Evolutionary conservation across 2,888 invertebrate species (phyloP).

Genomic region (Leptinotarsa haldemani): DNA sequence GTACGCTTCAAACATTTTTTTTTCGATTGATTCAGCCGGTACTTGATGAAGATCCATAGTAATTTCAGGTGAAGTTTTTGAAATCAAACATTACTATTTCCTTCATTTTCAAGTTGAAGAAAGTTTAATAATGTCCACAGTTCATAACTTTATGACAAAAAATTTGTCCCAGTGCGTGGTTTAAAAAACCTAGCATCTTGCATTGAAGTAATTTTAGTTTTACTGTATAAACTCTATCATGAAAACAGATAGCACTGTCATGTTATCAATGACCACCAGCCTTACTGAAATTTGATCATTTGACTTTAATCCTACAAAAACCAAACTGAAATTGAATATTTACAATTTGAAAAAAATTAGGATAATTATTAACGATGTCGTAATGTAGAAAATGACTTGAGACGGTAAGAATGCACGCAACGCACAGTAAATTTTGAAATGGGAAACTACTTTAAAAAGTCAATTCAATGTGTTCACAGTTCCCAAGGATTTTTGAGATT

Average conservation of each 20-base stretch:
- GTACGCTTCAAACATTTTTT: too few species aligned
- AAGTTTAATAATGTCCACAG: too few species aligned
- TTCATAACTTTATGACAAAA: too few species aligned
- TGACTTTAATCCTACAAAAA: background rate
- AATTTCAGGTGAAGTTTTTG: too few species aligned
- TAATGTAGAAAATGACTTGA: background rate
- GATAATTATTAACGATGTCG: background rate
- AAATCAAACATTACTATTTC: too few species aligned
- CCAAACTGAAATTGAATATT: slow-evolving; percentile 1
- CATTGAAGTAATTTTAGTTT: too few species aligned
- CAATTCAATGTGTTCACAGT: slow-evolving; percentile 64
- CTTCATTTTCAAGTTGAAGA: too few species aligned
- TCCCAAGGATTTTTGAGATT: slow-evolving; percentile 18
- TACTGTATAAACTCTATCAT: too few species aligned
- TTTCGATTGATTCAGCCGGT: too few species aligned
- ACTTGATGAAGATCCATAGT: too few species aligned
- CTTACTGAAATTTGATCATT: background rate
- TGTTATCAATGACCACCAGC: background rate
- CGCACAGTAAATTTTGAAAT: background rate
- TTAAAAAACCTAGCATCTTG: too few species aligned
- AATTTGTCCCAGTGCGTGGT: too few species aligned
- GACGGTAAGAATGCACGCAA: slow-evolving; percentile 1
- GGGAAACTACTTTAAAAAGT: slow-evolving; percentile 50
- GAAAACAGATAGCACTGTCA: background rate
- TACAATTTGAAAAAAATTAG: background rate